Evolutionary conservation across 2,797 vertebrate species (phyloP), one percentile per base, ranked within the genome.

Genomic region (Anguilla marmorata): DNA sequence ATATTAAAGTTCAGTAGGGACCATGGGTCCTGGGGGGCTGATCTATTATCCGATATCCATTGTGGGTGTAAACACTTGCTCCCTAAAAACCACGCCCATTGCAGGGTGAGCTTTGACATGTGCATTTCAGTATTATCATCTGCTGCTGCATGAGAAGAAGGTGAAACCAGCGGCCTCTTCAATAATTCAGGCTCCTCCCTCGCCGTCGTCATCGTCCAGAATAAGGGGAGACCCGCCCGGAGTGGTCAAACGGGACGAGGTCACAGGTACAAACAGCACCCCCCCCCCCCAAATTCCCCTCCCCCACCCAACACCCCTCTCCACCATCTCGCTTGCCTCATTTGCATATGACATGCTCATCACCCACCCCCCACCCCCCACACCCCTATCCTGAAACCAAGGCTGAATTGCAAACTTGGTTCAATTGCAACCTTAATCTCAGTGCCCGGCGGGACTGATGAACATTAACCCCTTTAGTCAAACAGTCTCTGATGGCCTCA

Each of bases 151-250:
- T 60, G 3, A 60, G 74, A 41, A 76, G 33, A 19, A 37, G 30
- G 33, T 0, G 74, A 19, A 76, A 76, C 74, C 74, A 21, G 33
- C 16, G 14, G 37, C 74, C 74, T 76, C 33, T 4, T 76, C 74
- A 76, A 76, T 76, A 76, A 76, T 45, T 76, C 74, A 76, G 33
- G 12, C 74, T 41, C 74, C 74, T 76, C 74, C 74, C 33, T 3
- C 11, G 5, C 19, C 27, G 74, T 41, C 33, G 9, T 37, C n/a
- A 2, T 37, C n/a, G 24, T 69, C 69, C 27, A 74, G 69, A 12
- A 74, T 12, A 60, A 6, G 2, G 69, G 12, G 69, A 30, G 69
- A 74, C 69, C 27, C 69, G 37, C 69, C 69, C 69, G 11, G 69
- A 37, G 27, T 14, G 30, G 69, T 74, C 30, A 74, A 33, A 3